phyloP scores from a whole-genome alignment of 2,888 invertebrate genomes.

The Habrosyne pyritoides region DNA sequence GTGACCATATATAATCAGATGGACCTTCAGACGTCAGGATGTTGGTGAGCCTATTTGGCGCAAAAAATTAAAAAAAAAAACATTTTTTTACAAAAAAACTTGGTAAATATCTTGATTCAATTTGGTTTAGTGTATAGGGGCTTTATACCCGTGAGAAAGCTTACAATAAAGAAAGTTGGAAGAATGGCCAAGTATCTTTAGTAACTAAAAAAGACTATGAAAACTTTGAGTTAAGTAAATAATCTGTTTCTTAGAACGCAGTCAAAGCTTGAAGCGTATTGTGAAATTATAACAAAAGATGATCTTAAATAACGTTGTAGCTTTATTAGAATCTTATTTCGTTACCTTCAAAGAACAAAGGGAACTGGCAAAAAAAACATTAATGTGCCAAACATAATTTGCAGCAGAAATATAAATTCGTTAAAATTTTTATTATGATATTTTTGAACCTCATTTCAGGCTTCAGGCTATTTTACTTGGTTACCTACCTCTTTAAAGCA shows the following conservation, averaged over 20 bases:
- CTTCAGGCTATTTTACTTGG: constrained; percentile 27
- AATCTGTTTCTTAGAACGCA: neutral
- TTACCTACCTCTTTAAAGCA: constrained; percentile 24
- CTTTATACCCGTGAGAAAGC: no score
- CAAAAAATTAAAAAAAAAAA: no score
- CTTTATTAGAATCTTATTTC: neutral
- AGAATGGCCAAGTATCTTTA: no score
- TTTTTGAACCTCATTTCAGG: constrained; percentile 21
- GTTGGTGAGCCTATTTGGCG: no score
- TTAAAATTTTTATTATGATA: neutral
- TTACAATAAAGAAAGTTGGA: no score
- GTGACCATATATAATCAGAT: no score
- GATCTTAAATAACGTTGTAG: neutral
- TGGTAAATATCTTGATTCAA: no score
- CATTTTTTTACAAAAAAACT: no score
- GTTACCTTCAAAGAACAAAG: neutral
- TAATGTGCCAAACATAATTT: constrained; percentile 32
- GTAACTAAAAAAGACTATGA: no score
- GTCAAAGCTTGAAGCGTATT: neutral
- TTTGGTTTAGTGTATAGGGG: no score
- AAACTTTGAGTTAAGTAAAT: no score
- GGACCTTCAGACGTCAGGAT: no score
- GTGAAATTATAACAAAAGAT: neutral
- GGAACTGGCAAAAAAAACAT: neutral
- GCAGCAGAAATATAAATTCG: constrained; percentile 24